phyloP scores from a whole-genome alignment of 2,797 vertebrate genomes.

The Falco biarmicus region DNA sequence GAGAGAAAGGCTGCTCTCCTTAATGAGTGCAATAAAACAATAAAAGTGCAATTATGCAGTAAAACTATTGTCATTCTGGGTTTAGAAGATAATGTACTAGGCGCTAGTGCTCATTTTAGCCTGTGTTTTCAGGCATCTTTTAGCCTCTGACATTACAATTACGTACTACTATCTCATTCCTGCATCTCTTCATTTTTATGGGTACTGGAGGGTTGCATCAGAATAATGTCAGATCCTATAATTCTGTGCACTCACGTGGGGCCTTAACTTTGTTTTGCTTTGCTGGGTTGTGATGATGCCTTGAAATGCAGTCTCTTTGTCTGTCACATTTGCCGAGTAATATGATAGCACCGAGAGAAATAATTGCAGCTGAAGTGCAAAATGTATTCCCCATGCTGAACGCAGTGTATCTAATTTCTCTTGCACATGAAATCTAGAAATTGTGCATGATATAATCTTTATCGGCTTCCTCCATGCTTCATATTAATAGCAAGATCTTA shows the following conservation, averaged over 20 bases:
- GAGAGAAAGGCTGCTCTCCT: background rate
- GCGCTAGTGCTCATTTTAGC: background rate
- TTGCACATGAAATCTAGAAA: background rate
- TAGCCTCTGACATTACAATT: background rate
- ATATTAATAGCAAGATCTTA: background rate
- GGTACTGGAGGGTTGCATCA: background rate
- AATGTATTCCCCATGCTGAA: background rate
- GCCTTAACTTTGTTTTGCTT: background rate
- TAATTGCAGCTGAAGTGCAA: background rate
- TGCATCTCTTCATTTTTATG: background rate
- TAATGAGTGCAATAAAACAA: constrained; percentile 11
- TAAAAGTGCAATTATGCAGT: constrained; percentile 12
- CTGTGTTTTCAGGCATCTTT: background rate
- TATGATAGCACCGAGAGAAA: accelerated
- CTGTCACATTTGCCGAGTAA: accelerated
- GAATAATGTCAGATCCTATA: background rate
- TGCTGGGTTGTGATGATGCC: background rate
- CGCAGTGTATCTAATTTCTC: background rate
- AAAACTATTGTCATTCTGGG: background rate
- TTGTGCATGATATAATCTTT: background rate
- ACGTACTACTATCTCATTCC: background rate
- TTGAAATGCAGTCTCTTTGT: background rate
- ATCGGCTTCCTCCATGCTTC: background rate
- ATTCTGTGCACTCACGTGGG: background rate
- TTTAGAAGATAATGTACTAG: background rate